These are phyloP conservation scores for Tokudaia tokunoshimensis DNA, from an alignment of 2,797 vertebrate genomes.

Conservation along the genomic window DNA sequence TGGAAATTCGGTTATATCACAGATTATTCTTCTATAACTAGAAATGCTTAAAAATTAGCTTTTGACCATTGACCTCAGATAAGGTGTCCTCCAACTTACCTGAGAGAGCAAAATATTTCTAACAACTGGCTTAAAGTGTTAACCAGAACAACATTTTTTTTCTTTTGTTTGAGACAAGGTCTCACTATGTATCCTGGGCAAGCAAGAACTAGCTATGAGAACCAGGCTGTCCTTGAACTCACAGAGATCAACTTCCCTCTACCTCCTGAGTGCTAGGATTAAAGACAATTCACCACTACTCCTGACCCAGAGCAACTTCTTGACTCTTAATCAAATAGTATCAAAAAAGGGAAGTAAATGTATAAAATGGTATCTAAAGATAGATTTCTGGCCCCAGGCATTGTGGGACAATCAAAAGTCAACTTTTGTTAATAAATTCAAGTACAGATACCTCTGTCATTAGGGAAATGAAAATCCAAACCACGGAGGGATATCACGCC, in stretches of 20 bases:
- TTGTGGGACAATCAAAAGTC: background rate
- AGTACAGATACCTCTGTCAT: background rate
- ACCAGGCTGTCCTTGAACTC: background rate
- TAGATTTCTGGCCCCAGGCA: background rate
- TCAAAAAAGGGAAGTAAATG: background rate
- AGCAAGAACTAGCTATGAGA: background rate
- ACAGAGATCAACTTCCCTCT: background rate
- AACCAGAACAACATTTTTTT: background rate
- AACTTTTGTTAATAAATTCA: constrained; percentile 40
- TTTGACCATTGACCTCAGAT: background rate
- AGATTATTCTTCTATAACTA: background rate
- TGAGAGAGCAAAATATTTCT: background rate
- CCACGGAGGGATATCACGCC: background rate
- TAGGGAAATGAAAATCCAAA: constrained; percentile 24
- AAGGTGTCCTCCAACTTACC: background rate
- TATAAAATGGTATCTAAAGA: background rate
- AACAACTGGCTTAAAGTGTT: background rate
- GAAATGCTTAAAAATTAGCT: background rate
- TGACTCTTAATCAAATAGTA: background rate
- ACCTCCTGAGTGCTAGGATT: background rate
- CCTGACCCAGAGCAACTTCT: background rate
- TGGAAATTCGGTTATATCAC: background rate
- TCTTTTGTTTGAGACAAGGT: background rate
- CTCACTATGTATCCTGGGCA: background rate
- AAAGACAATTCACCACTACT: background rate